phyloP scores from a whole-genome alignment of 1,140 invertebrate genomes.

The Scaptomyza pallida region DNA sequence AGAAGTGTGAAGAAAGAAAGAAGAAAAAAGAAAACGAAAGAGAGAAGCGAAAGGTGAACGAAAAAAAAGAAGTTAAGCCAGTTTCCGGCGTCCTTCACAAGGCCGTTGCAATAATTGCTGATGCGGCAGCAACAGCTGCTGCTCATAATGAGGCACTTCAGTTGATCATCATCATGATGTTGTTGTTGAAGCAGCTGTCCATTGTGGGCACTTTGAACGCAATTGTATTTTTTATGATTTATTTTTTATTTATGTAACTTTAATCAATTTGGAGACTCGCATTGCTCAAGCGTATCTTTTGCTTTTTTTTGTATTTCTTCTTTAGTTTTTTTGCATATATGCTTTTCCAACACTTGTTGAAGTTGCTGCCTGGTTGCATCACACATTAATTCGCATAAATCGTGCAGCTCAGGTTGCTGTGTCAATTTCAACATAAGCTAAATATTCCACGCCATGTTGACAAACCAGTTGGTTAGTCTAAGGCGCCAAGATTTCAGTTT shows the following conservation, averaged over 20 bases:
- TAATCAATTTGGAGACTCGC: slow-evolving; percentile 17
- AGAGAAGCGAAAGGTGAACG: slow-evolving; percentile 24
- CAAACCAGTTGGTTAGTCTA: slow-evolving; percentile 52
- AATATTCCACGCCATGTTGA: slow-evolving; percentile 39
- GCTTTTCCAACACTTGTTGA: slow-evolving; percentile 31
- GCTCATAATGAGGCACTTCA: not conserved
- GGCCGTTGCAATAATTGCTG: slow-evolving; percentile 66
- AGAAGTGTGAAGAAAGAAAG: slow-evolving; percentile 49
- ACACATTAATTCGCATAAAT: slow-evolving; percentile 24
- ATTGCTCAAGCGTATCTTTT: slow-evolving; percentile 21
- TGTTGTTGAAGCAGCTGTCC: slow-evolving; percentile 45
- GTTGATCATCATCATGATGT: no score
- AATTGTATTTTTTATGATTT: slow-evolving; percentile 28
- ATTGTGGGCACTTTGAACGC: slow-evolving; percentile 27
- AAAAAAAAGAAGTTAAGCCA: slow-evolving; percentile 53
- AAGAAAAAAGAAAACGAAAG: slow-evolving; percentile 17
- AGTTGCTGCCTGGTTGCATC: slow-evolving; percentile 49
- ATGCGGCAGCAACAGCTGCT: slow-evolving; percentile 32
- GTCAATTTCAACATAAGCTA: slow-evolving; percentile 6
- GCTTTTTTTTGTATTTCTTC: not conserved
- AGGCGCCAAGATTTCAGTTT: slow-evolving; percentile 41
- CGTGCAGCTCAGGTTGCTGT: slow-evolving; percentile 21
- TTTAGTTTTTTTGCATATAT: slow-evolving; percentile 35
- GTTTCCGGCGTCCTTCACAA: slow-evolving; percentile 82
- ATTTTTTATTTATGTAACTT: no score